Base-by-base conservation (phyloP, 2,888 invertebrate genomes). In the Anagyrus pseudococci region DNA sequence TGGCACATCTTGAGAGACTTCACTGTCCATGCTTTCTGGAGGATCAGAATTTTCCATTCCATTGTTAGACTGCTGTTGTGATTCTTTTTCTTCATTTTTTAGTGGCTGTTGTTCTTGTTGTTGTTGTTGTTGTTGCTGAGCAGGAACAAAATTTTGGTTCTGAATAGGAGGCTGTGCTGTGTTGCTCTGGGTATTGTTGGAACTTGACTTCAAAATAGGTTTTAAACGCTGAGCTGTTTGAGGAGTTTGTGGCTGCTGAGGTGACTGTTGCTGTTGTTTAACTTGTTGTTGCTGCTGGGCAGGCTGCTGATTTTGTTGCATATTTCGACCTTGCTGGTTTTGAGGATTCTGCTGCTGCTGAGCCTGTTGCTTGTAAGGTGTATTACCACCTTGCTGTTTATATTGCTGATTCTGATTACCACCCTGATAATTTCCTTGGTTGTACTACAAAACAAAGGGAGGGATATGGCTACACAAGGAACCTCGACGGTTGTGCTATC, bases 391-490 rank as follows among this genome's bases (percentile, higher is more conserved):
- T n/a, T n/a, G n/a, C n/a, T n/a, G n/a, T n/a, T n/a, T 71, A 64
- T 70, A 71, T 63, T 72, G 78, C 57, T 75, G 74, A 61, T 60
- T 73, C 61, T 58, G 68, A 23, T 62, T 60, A 43, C 71, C 63
- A 46, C 68, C 61, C 68, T 71, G 75, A 66, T 74, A 78, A 71
- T 72, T 74, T 62, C 74, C 77, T 72, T 74, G 76, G 61, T 73
- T 71, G 73, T 74, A 79, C 80, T 80, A 78, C 67, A 80, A 79
- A 79, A 76, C 72, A 79, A 69, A 80, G 80, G 80, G 78, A 77
- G 80, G 80, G 80, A 72, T 77, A 78, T 79, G 76, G 79, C 80
- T 80, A 80, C 78, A 80, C 80, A 80, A 80, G 77, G 79, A 80
- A 80, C 80, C 78, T 79, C 76, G 74, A 80, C 80, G 80, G 80